A percentile compares a stretch with the other conserved stretches of the same genome.
Conservation (phyloP, 2,888 invertebrate genomes). For the Meliscaeva auricollis region DNA sequence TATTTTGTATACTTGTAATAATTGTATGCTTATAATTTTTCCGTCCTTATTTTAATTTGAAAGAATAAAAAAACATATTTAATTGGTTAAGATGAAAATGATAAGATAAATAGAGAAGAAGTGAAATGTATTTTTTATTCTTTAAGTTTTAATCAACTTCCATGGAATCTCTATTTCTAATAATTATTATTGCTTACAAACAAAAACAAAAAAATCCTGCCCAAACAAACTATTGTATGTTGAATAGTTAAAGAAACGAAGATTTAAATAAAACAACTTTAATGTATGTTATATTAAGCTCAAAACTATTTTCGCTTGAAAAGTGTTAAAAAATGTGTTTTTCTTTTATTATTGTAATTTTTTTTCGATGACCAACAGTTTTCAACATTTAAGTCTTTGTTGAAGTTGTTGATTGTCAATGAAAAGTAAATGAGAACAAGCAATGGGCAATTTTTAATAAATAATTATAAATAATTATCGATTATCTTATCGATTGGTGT, state of each 20-base stretch:
- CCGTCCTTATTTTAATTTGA: constrained; percentile 51
- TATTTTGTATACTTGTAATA: constrained; percentile 28
- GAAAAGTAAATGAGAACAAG: too few relatives aligned
- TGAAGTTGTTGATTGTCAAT: too few relatives aligned
- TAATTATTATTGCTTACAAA: constrained; percentile 50
- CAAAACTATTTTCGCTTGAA: constrained; percentile 68
- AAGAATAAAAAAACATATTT: constrained; percentile 32
- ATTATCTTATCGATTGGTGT: too few relatives aligned
- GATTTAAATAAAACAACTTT: constrained; percentile 49
- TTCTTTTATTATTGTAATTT: neutral
- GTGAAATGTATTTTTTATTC: constrained; percentile 31
- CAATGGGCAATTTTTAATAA: too few relatives aligned
- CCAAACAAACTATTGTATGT: constrained; percentile 62
- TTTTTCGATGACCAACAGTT: too few relatives aligned
- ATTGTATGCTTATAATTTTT: constrained; percentile 19
- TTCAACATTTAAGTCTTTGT: too few relatives aligned
- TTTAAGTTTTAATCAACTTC: constrained; percentile 20
- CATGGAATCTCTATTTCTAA: constrained; percentile 46
- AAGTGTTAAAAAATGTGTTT: constrained; percentile 48
- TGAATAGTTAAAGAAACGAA: constrained; percentile 66
- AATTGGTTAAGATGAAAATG: constrained; percentile 27
- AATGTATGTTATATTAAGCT: constrained; percentile 45
- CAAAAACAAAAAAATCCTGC: constrained; percentile 69
- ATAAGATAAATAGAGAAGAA: neutral
- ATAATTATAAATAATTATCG: too few relatives aligned